phyloP scores from a whole-genome alignment of 1,140 invertebrate species.

The Diuraphis noxia region DNA sequence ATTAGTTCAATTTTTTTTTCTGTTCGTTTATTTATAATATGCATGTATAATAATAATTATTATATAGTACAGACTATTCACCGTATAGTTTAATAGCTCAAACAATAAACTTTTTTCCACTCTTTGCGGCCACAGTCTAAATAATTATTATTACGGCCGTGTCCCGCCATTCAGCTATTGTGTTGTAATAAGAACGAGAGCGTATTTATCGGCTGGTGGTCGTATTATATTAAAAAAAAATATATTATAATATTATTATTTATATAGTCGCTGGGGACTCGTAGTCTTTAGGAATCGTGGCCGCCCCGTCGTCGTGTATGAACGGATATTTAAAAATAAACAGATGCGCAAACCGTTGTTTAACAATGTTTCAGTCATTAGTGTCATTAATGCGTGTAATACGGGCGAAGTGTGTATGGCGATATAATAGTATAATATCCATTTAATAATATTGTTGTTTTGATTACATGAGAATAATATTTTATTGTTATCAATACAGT shows the following conservation, averaged over 20 bases:
- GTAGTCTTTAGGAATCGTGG: not conserved
- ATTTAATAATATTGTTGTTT: conserved; percentile 1
- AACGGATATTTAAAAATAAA: conserved; percentile 24
- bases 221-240: not conserved
- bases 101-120: conserved; percentile 12
- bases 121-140: not conserved
- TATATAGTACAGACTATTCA: not conserved
- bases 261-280: not conserved
- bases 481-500: not conserved
- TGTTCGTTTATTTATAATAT: not conserved
- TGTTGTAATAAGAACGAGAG: not conserved
- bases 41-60: not conserved
- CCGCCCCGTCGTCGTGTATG: not conserved
- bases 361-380: conserved; percentile 26
- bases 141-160: not conserved
- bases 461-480: conserved; percentile 13
- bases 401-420: not conserved
- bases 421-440: not conserved
- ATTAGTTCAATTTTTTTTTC: not conserved
- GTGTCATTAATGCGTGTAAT: not conserved
- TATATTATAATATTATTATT: not conserved
- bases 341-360: conserved; percentile 18
- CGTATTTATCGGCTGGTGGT: not conserved
- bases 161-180: not conserved
- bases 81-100: not conserved